phyloP scores from a whole-genome alignment of 2,888 invertebrate genomes.

The Andricus curvator region DNA sequence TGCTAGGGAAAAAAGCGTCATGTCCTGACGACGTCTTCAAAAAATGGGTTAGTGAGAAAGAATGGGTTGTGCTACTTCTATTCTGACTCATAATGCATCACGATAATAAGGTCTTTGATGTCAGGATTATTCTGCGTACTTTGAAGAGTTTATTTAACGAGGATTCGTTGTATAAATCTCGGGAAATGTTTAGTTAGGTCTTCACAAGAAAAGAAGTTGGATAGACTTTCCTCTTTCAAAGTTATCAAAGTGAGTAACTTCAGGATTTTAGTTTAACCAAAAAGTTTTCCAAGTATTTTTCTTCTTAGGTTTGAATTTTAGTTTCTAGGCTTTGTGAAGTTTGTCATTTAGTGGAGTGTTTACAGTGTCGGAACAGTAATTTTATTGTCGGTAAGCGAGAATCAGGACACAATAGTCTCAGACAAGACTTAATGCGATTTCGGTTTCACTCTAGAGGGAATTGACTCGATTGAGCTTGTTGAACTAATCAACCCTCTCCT shows the following conservation, averaged over 20 bases:
- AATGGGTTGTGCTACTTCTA: conserved; percentile 13
- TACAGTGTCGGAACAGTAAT: conserved; percentile 21
- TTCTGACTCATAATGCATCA: not conserved
- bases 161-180: not conserved
- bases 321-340: not conserved
- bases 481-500: conserved; percentile 26
- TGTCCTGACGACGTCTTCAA: not conserved
- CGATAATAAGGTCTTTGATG: conserved; percentile 32
- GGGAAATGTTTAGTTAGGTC: not conserved
- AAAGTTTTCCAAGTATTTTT: not conserved
- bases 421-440: conserved; percentile 37
- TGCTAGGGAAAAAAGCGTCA: not conserved
- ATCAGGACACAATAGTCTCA: conserved; percentile 36
- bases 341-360: conserved; percentile 17
- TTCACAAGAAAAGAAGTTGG: not conserved
- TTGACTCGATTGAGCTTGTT: conserved; percentile 37
- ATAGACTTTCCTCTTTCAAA: not conserved
- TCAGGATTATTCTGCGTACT: not conserved
- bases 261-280: too few species aligned
- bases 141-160: not conserved
- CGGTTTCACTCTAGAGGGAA: conserved; percentile 36
- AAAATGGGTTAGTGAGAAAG: conserved; percentile 28
- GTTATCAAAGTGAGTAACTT: not conserved
- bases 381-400: conserved; percentile 22
- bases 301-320: not conserved